These are phyloP conservation scores for Heliangelus exortis DNA, from an alignment of 2,797 vertebrate genomes.

Conservation along the genomic window DNA sequence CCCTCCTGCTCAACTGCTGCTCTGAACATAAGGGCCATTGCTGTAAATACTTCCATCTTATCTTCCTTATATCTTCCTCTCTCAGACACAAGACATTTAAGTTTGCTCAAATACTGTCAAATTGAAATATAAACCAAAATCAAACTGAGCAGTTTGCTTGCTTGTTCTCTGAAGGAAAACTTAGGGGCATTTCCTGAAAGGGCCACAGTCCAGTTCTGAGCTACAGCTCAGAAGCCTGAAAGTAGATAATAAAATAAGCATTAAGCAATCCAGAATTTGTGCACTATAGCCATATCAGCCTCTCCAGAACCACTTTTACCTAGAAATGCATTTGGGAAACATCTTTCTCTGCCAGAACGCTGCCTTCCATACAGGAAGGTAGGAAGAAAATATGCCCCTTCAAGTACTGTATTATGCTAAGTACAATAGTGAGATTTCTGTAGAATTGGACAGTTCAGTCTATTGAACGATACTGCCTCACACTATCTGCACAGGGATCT, in stretches of 20 bases:
- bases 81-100: neutral
- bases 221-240: neutral
- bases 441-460: neutral
- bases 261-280: neutral
- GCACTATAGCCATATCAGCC: neutral
- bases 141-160: neutral
- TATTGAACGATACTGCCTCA: neutral
- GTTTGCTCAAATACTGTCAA: neutral
- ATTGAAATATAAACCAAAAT: neutral
- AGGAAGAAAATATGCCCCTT: neutral
- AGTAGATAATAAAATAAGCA: neutral
- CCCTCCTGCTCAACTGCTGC: rapidly evolving
- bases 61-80: neutral
- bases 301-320: neutral
- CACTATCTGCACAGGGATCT: neutral
- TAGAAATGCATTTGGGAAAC: neutral
- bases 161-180: neutral
- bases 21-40: neutral
- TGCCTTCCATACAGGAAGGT: neutral
- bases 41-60: neutral
- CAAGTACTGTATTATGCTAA: neutral
- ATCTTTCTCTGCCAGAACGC: neutral
- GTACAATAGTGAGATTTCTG: neutral
- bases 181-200: neutral
- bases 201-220: neutral